Percentiles rank a stretch among this genome's conserved stretches.
Evolutionary conservation across 2,797 vertebrate species (phyloP).

Genomic region (Salarias fasciatus): DNA sequence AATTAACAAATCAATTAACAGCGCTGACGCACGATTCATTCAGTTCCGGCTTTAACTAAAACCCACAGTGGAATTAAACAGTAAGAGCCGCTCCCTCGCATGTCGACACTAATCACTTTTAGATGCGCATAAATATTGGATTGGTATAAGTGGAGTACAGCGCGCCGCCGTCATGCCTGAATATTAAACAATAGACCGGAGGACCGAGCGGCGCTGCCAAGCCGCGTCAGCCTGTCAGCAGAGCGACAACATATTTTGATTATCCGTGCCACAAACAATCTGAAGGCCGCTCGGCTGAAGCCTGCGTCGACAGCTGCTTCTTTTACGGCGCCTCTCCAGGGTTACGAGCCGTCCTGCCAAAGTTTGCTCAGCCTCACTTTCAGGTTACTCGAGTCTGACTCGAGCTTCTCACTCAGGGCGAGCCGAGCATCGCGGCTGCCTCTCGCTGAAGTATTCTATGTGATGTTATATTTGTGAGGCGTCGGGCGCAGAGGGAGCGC

Average conservation of each 20-base stretch:
- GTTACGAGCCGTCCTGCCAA: background rate
- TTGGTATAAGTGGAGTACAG: background rate
- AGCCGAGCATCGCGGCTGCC: background rate
- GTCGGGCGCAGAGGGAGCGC: conserved; percentile 48
- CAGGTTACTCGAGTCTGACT: background rate
- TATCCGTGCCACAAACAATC: conserved; percentile 1
- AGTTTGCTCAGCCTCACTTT: background rate
- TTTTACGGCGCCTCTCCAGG: too few species aligned
- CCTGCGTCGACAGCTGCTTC: too few species aligned
- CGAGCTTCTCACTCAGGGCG: background rate
- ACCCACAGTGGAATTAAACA: background rate
- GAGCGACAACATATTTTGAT: conserved; percentile 26
- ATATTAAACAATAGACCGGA: too few species aligned
- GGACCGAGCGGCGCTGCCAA: conserved; percentile 19
- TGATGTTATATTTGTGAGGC: conserved; percentile 43
- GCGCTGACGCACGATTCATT: background rate
- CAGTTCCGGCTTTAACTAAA: background rate
- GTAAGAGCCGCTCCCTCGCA: too few species aligned
- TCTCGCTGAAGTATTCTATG: too few species aligned
- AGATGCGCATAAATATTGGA: conserved; percentile 1
- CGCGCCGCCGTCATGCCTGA: conserved; percentile 6
- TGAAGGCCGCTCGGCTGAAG: too few species aligned
- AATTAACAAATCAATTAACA: background rate
- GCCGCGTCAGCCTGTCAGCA: conserved; percentile 12
- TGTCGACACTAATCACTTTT: conserved; percentile 3